Conservation (phyloP, 2,888 invertebrate species). For the Fragum sueziense region DNA sequence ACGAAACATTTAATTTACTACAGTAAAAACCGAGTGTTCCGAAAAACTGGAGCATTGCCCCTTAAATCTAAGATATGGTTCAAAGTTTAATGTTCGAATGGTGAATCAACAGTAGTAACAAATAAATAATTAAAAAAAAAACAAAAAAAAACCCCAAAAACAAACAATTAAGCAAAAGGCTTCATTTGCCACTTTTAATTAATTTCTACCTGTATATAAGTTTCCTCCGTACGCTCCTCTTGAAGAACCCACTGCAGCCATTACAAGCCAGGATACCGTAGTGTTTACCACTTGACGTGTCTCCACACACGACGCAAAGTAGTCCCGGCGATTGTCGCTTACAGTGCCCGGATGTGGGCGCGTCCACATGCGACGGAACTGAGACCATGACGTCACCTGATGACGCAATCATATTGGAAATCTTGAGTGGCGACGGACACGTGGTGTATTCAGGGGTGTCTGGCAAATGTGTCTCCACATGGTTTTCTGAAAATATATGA, state of each 20-base stretch:
- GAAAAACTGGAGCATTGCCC: too few relatives aligned
- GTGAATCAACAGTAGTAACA: too few relatives aligned
- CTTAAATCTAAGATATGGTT: too few relatives aligned
- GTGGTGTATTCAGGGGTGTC: constrained; percentile 39
- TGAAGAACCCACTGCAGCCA: constrained; percentile 99
- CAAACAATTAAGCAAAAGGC: too few relatives aligned
- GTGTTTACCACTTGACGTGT: constrained; percentile 98
- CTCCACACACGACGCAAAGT: constrained; percentile 96
- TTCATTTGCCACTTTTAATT: too few relatives aligned
- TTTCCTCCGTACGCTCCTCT: constrained; percentile 96
- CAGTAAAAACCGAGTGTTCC: too few relatives aligned
- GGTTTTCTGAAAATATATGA: neutral
- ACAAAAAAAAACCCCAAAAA: too few relatives aligned
- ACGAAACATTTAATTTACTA: too few relatives aligned
- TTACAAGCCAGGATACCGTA: constrained; percentile 99
- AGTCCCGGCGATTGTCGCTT: constrained; percentile 86
- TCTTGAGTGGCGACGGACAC: constrained; percentile 59
- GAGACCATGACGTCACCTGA: constrained; percentile 64
- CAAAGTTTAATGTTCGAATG: too few relatives aligned
- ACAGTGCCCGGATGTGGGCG: constrained; percentile 60
- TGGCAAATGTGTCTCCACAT: neutral
- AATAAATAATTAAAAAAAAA: too few relatives aligned
- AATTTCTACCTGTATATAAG: constrained; percentile 97
- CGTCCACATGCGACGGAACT: constrained; percentile 54
- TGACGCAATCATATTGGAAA: constrained; percentile 52